Base-by-base conservation (phyloP, 2,888 invertebrate species). In the Andricus curvator region DNA sequence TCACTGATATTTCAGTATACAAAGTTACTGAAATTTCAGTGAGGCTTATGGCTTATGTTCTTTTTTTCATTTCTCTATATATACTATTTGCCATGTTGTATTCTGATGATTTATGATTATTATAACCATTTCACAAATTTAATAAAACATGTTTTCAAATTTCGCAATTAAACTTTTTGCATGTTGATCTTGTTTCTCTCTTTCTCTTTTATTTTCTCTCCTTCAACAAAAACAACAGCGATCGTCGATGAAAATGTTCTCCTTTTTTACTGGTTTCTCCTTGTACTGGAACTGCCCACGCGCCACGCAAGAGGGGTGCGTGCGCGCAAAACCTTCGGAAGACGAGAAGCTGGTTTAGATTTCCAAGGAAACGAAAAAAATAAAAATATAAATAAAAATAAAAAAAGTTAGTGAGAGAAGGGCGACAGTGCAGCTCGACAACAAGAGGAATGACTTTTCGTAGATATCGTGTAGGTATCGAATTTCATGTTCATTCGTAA, bases 331-430 rank as follows among this genome's bases (percentile, higher is more conserved):
- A 51, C 29, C 70, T 41, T 44, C 48, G 74, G 74, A 66, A 78
- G 77, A 78, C 65, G 77, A 65, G 65, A 68, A 80, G 80, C 80
- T 78, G 80, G 80, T 78, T 80, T 78, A 74, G 41, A 66, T 78
- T 78, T 78, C 78, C 78, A 78, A 60, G 64, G 33, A 78, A 78
- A 65, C 4, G 29, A 44, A 64, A 64, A 62, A 44, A 17, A 48
- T 17, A 15, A 48, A 48, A 15, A 17, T 17, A 13, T 15, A 44
- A 44, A 44, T 13, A 44, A 44, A 13, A 15, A 44, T 11, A 44
- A 78, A 78, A 78, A 65, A 48, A 20, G 17, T 65, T 13, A 48
- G 65, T 65, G 65, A 64, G 48, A 66, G 64, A 66, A 51, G 78
- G 78, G 64, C 65, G 78, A 48, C 78, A 66, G 65, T 29, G 29